Percentiles rank a stretch among this genome's conserved stretches.
phyloP scores from a whole-genome alignment of 64 coral and sea anemone genomes.

The Montipora cactus region DNA sequence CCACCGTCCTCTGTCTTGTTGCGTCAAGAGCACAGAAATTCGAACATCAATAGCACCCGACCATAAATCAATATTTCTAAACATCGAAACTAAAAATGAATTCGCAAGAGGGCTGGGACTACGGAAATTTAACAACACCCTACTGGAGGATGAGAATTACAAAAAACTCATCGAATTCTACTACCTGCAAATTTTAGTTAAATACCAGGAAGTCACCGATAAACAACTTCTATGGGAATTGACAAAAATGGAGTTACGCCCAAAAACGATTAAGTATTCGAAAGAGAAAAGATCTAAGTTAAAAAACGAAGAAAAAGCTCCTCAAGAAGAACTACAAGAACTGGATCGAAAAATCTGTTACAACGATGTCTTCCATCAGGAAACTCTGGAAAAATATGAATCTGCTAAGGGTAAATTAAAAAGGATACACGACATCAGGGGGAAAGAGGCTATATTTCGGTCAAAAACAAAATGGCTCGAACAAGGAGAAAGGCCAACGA shows the following conservation, averaged over 20 bases:
- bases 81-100: no score
- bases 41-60: no score
- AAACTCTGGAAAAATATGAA: not conserved
- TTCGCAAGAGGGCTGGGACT: no score
- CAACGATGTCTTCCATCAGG: not conserved
- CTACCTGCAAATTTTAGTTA: not conserved
- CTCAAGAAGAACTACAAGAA: not conserved
- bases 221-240: not conserved
- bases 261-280: not conserved
- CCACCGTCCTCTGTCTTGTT: no score
- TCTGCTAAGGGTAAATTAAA: not conserved
- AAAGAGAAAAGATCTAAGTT: slow-evolving; percentile 20
- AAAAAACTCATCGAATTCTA: slow-evolving; percentile 5
- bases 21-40: no score
- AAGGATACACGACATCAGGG: not conserved
- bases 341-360: slow-evolving; percentile 2
- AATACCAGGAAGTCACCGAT: not conserved
- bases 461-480: slow-evolving; percentile 8
- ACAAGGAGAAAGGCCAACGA: slow-evolving; percentile 15
- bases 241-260: not conserved
- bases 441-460: not conserved
- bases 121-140: no score
- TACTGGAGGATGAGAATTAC: not conserved
- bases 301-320: not conserved
- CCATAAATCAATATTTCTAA: no score